A percentile compares a stretch with the other conserved stretches of the same genome.
These are phyloP conservation scores for Dissostichus mawsoni DNA, from an alignment of 2,113 vertebrate species.

Conservation along the genomic window DNA sequence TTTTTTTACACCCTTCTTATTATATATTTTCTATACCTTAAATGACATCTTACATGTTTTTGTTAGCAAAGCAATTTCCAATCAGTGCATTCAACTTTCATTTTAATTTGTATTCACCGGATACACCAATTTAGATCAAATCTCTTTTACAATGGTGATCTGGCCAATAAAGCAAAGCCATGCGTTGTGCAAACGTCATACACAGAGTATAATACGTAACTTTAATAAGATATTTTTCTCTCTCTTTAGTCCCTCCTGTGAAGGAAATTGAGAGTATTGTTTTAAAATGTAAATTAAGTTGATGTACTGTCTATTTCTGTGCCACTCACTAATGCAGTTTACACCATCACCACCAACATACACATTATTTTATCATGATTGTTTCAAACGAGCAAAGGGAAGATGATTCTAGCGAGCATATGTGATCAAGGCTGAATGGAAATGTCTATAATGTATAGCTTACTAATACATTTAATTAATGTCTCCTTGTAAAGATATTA, in stretches of 20 bases:
- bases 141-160: no score
- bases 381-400: conserved; percentile 14
- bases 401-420: not conserved
- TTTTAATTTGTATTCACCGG: no score
- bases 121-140: no score
- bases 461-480: conserved; percentile 32
- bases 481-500: conserved; percentile 45
- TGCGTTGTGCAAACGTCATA: no score
- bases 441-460: conserved; percentile 31
- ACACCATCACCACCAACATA: no score
- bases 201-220: no score
- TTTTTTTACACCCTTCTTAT: not conserved
- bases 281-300: no score
- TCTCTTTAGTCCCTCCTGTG: no score
- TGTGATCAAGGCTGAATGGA: conserved; percentile 22
- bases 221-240: no score
- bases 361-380: not conserved
- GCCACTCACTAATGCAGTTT: not conserved
- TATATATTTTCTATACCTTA: not conserved
- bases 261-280: no score
- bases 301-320: not conserved
- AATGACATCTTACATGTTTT: not conserved
- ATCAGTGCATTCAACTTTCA: not conserved
- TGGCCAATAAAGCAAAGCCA: not conserved
- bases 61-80: not conserved